Base-by-base conservation (phyloP, 1,140 invertebrate species). In the Nebria ingens region DNA sequence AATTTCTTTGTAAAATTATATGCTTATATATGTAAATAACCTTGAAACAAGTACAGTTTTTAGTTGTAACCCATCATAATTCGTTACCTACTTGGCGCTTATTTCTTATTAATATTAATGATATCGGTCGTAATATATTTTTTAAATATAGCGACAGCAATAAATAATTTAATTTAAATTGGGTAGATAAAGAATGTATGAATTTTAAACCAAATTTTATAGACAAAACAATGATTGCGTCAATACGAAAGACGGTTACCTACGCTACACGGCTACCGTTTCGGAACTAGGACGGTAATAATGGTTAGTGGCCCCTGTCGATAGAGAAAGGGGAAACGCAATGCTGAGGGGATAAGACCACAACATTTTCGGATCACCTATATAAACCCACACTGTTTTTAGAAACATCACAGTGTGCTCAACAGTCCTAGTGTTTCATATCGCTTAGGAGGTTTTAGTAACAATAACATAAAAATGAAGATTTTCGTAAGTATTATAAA, bases 241-340 rank as follows among this genome's bases (percentile, higher is more conserved):
- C n/a, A n/a, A n/a, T n/a, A 45, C 17, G 40, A 45, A 45, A 17
- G 9, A 45, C 40, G 17, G 9, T 17, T 12, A 17, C 17, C 9
- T 6, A 45, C 15, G 6, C n/a, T 45, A 17, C 25, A 17, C 40
- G 9, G 9, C 3, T 4, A 6, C 40, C 9, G 40, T 34, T 34
- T 34, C 40, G 15, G 15, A 66, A 19, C 65, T 66, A 11, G 64
- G 40, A 45, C 17, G 40, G 17, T 17, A 45, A 45, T 45, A 17
- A 17, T 45, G 4, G 40, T 3, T n/a, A n/a, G 6, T 17, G 17
- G 3, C 17, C 9, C 9, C 40, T 45, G 40, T 4, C 40, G 40
- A 45, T 9, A 45, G 40, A 12, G 40, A 45, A 45, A 45, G 40
- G 40, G 40, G 17, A 9, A 9, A 12, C 17, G 40, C 15, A 17